A percentile compares a stretch with the other conserved stretches of the same genome.
phyloP scores from a whole-genome alignment of 2,113 vertebrate species.

The Alethe castanea region DNA sequence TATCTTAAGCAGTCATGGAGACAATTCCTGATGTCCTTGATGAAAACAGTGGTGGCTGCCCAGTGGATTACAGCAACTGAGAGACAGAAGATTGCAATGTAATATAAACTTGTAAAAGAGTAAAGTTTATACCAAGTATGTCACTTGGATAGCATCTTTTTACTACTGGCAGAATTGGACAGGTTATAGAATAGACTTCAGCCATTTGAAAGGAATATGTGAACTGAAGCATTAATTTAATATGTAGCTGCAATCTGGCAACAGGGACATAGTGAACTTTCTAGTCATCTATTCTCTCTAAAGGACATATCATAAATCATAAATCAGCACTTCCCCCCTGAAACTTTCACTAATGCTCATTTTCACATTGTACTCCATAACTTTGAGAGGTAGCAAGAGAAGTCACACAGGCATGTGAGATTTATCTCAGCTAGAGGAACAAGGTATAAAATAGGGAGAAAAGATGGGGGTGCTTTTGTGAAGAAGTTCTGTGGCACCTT shows the following conservation, averaged over 20 bases:
- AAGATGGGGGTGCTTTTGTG: background rate
- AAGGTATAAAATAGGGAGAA: background rate
- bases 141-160: background rate
- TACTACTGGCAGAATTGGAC: background rate
- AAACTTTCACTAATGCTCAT: background rate
- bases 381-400: background rate
- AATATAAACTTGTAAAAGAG: background rate
- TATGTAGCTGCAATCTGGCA: background rate
- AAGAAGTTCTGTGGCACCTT: background rate
- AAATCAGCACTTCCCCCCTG: background rate
- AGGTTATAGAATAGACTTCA: background rate
- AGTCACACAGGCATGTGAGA: background rate
- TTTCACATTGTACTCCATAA: background rate
- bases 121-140: background rate
- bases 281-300: background rate
- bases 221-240: background rate
- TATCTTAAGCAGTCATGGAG: background rate
- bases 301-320: background rate
- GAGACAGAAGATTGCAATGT: background rate
- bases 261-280: background rate
- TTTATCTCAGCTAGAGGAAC: background rate
- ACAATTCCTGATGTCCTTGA: background rate
- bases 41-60: background rate
- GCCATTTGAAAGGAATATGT: background rate
- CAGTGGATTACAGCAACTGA: background rate